Percentiles rank a stretch among this genome's conserved stretches.
These are phyloP conservation scores for Brevimyrus niger DNA, from an alignment of 2,113 vertebrate genomes.

Conservation along the genomic window DNA sequence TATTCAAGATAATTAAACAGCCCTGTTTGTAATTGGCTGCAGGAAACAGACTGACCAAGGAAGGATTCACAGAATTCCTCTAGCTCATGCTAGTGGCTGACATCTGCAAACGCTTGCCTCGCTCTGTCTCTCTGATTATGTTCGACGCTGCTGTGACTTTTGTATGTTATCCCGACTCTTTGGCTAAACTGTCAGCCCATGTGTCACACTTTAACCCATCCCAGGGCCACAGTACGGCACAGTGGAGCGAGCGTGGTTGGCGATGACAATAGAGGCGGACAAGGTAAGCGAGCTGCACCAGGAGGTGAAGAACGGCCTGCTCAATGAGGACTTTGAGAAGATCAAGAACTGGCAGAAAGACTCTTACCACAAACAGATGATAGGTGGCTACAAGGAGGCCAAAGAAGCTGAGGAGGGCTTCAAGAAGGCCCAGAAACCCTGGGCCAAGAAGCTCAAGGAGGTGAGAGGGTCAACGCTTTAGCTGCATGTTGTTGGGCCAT, in stretches of 20 bases:
- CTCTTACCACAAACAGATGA: constrained; percentile 94
- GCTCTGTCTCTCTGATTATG: neutral
- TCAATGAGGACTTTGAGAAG: constrained; percentile 86
- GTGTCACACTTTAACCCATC: neutral
- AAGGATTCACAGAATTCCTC: neutral
- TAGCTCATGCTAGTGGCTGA: neutral
- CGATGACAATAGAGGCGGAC: constrained; percentile 83
- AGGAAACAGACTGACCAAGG: neutral
- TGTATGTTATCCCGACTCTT: neutral
- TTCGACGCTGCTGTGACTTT: neutral
- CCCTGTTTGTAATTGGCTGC: neutral
- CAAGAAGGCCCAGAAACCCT: constrained; percentile 93
- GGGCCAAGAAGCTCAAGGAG: constrained; percentile 98
- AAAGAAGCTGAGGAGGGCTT: constrained; percentile 94
- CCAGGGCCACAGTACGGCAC: constrained; percentile 91
- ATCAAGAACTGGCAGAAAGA: constrained; percentile 99
- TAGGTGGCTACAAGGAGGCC: constrained; percentile 95
- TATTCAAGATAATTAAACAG: neutral
- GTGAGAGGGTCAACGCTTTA: constrained; percentile 48
- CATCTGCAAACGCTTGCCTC: neutral
- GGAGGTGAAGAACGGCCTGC: constrained; percentile 79
- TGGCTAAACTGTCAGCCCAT: neutral
- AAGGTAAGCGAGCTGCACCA: constrained; percentile 92
- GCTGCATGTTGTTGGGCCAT: neutral
- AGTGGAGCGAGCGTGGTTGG: constrained; percentile 83